Conservation (phyloP, 2,113 vertebrate species). For the Pseudorhombus dupliciocellatus region DNA sequence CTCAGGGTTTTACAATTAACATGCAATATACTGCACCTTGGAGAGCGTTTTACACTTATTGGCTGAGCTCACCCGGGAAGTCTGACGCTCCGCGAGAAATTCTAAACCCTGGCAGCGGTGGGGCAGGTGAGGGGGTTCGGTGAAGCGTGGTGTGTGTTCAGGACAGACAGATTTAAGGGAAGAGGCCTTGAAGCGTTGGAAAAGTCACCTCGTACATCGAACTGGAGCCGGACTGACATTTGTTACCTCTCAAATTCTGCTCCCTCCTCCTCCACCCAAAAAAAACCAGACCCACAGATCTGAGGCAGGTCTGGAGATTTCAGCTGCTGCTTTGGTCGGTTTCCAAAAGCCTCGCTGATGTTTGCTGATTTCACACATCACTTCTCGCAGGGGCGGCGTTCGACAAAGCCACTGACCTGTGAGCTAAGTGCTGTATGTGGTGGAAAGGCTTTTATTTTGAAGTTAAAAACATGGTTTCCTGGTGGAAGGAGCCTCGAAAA, state of each 20-base stretch:
- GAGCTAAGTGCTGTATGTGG: conserved; percentile 17
- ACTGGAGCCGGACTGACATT: background rate
- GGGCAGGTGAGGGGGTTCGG: background rate
- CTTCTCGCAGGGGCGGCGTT: conserved; percentile 24
- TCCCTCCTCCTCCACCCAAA: too few relatives aligned
- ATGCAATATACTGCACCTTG: conserved; percentile 32
- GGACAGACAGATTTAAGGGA: background rate
- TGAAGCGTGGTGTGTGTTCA: background rate
- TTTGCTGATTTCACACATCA: conserved; percentile 15
- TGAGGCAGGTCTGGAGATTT: background rate
- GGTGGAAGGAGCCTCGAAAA: background rate
- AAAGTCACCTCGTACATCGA: background rate
- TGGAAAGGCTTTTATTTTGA: conserved; percentile 13
- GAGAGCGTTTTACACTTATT: conserved; percentile 47
- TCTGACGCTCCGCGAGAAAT: background rate
- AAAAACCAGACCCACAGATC: background rate
- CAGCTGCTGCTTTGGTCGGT: background rate
- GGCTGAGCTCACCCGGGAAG: conserved; percentile 14
- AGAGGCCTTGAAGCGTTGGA: background rate
- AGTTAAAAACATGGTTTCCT: background rate
- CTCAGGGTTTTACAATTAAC: conserved; percentile 58
- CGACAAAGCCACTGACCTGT: conserved; percentile 35
- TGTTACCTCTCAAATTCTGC: background rate
- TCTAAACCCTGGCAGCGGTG: background rate
- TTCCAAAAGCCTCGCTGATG: background rate